Base-by-base conservation (phyloP, 2,113 vertebrate genomes). In the Casuarius casuarius region DNA sequence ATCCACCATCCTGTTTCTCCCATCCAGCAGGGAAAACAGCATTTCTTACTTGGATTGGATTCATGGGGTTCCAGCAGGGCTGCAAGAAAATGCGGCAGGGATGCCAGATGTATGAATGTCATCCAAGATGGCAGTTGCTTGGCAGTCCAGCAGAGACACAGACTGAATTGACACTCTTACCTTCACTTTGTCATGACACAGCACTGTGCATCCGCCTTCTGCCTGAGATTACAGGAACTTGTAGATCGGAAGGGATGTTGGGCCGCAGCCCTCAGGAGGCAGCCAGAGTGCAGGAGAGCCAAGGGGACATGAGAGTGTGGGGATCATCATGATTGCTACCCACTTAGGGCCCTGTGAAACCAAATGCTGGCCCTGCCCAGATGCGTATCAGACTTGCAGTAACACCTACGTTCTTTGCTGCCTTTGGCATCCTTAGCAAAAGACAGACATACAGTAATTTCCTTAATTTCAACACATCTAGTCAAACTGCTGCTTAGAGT, bases 401-500 rank as follows among this genome's bases (percentile, higher is more conserved):
- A 86, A 92, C 85, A 90, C 46, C 86, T 22, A 48, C 35, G 0
- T 35, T 79, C 71, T 54, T 49, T n/a, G 8, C 38, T 87, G 73
- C 63, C 82, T 84, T 26, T 87, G 74, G 75, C 78, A 77, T 54
- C 77, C 84, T 70, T 66, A 71, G 35, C 62, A 46, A 46, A 76
- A 84, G 62, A 62, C 38, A 87, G 92, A 84, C 2, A 51, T 48
- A 78, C 92, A 85, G 31, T 79, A 31, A 95, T 79, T 63, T 70
- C 79, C 71, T 81, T 66, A 35, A 80, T 97, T 97, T 97, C 97
- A 92, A 97, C 97, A 97, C 10, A 0, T 65, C 95, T 58, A 86
- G 92, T 85, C 62, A 77, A 89, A 94, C 26, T 25, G 82, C 89
- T 94, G 87, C 93, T 96, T 49, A 76, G 74, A 80, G 54, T 0